phyloP scores from a whole-genome alignment of 2,888 invertebrate genomes.

The Cryptophagus acutangulus region DNA sequence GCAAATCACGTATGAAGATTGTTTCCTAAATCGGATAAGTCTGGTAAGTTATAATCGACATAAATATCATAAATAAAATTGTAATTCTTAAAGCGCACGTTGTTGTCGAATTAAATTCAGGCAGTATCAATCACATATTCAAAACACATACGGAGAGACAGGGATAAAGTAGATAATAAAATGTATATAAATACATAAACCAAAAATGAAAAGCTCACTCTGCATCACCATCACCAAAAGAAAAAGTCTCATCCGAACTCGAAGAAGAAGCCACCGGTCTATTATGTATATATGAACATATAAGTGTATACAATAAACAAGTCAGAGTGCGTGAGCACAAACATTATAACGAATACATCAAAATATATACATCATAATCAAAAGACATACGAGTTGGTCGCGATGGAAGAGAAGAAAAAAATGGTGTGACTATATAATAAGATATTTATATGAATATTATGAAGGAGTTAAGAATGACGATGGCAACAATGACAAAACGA shows the following conservation, averaged over 20 bases:
- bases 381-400: no score
- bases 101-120: slow-evolving; percentile 19
- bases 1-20: slow-evolving; percentile 10
- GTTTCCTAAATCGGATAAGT: slow-evolving; percentile 10
- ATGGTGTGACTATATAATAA: slow-evolving; percentile 34
- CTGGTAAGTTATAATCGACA: slow-evolving; percentile 15
- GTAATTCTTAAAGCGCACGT: slow-evolving; percentile 16
- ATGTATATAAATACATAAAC: no score
- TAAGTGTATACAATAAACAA: slow-evolving; percentile 11
- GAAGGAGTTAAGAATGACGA: slow-evolving; percentile 34
- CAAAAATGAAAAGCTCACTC: no score
- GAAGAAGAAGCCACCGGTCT: no score
- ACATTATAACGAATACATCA: slow-evolving; percentile 17
- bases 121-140: slow-evolving; percentile 20
- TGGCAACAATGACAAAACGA: slow-evolving; percentile 37
- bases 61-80: slow-evolving; percentile 17
- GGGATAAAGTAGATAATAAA: slow-evolving; percentile 16
- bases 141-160: slow-evolving; percentile 14
- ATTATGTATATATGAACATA: neutral
- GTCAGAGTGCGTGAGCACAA: slow-evolving; percentile 14
- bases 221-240: no score
- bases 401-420: no score
- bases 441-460: slow-evolving; percentile 38
- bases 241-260: no score
- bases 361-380: slow-evolving; percentile 38